Conservation (phyloP, 2,888 invertebrate genomes). For the Tetranychus truncatus region DNA sequence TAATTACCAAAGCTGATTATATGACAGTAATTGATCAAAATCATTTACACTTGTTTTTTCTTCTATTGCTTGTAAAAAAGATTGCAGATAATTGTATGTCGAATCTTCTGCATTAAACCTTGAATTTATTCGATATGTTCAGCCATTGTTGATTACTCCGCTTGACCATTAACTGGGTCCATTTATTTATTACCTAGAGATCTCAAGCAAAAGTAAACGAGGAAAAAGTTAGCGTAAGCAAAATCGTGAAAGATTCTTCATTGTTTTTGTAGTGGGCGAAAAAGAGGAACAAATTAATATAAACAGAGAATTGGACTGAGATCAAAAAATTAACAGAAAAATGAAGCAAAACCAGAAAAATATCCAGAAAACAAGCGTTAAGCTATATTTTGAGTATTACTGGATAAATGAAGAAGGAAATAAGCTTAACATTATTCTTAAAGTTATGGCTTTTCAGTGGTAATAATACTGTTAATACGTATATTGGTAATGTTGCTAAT, state of each 20-base stretch:
- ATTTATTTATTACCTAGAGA: neutral
- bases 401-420: neutral
- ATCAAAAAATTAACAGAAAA: neutral
- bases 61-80: no score
- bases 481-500: no score
- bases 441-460: no score
- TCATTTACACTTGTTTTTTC: no score
- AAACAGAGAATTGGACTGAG: neutral
- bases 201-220: neutral
- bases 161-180: no score
- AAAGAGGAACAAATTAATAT: neutral
- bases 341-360: neutral
- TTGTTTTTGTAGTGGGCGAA: neutral
- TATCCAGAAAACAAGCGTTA: neutral
- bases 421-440: neutral
- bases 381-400: neutral
- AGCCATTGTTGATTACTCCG: no score
- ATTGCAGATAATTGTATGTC: no score
- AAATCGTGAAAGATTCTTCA: neutral
- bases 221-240: neutral
- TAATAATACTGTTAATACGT: no score
- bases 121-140: no score
- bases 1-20: no score
- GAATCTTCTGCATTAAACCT: no score
- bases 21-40: no score